These are phyloP conservation scores for Bagarius yarrelli DNA, from an alignment of 2,113 vertebrate genomes.

Conservation along the genomic window DNA sequence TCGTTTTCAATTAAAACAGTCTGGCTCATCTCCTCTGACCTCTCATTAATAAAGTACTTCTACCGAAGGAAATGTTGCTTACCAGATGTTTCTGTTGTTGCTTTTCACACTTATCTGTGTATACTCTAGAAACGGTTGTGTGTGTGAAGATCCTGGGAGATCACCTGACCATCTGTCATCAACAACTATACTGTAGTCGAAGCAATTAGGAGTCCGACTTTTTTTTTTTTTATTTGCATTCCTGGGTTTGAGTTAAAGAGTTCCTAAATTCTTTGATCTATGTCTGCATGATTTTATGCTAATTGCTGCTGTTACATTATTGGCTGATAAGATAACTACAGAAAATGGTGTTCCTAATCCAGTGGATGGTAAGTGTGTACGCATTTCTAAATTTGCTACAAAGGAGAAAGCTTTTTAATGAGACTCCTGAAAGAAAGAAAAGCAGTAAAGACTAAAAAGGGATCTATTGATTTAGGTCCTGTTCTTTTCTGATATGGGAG, in stretches of 20 bases:
- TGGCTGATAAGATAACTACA: not conserved
- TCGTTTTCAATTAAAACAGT: too few relatives aligned
- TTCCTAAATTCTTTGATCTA: not conserved
- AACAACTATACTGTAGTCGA: not conserved
- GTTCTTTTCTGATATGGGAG: not conserved
- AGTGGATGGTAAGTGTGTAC: not conserved
- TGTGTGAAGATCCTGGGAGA: not conserved
- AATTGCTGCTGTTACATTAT: not conserved
- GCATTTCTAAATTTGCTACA: not conserved
- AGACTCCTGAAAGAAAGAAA: not conserved
- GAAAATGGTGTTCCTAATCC: not conserved
- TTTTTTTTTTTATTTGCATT: not conserved
- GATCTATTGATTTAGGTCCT: conserved; percentile 8
- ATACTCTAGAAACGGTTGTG: not conserved
- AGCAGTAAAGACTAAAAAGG: not conserved
- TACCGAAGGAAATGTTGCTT: not conserved
- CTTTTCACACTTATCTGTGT: not conserved
- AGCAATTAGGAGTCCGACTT: not conserved
- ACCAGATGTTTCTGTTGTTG: not conserved
- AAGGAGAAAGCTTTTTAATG: not conserved
- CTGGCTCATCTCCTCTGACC: not conserved
- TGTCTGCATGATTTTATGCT: not conserved
- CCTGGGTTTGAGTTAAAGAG: not conserved
- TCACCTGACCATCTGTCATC: not conserved
- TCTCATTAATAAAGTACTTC: not conserved